Base-by-base conservation (phyloP, 2,888 invertebrate genomes). In the Epinotia brunnichana region DNA sequence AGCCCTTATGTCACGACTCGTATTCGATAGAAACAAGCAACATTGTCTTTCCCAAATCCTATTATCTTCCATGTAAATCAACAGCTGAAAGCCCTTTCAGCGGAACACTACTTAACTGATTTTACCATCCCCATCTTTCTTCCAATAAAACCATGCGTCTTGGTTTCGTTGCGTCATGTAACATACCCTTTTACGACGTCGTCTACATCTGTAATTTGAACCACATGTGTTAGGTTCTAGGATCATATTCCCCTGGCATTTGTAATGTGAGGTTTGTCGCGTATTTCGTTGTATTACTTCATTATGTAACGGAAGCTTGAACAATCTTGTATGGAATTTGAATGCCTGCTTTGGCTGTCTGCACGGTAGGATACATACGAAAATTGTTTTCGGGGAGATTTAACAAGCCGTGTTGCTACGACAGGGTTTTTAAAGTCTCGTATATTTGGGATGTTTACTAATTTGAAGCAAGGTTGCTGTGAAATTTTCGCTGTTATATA, bases 61-160 rank as follows among this genome's bases (percentile, higher is more conserved):
- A 63, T 68, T 73, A 66, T 66, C 71, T 71, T 9, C 59, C 17
- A 57, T 63, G 56, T 68, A 73, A 73, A 73, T 73, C 68, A 68
- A 57, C 67, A 68, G 56, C 56, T 62, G 72, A 73, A 56, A 68
- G 62, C 62, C 68, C 68, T 68, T 63, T 48, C 72, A 72, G 41
- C 66, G 56, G 44, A 67, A 56, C 64, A 64, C 67, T 72, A 72
- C 71, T 72, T 73, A 73, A 73, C 62, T 63, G 72, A 73, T 73
- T 73, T 68, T 62, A 68, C 72, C 68, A 73, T 73, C 39, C 44
- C 67, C 72, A 72, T 67, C 61, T 72, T 62, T 70, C 59, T 62
- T 39, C 60, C 72, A 73, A 68, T 73, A 73, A 73, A 68, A 54
- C 68, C 57, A 73, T 68, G 68, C 62, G 72, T 73, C 72, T 73